phyloP scores from a whole-genome alignment of 2,888 invertebrate species.

The Hypsopygia costalis region DNA sequence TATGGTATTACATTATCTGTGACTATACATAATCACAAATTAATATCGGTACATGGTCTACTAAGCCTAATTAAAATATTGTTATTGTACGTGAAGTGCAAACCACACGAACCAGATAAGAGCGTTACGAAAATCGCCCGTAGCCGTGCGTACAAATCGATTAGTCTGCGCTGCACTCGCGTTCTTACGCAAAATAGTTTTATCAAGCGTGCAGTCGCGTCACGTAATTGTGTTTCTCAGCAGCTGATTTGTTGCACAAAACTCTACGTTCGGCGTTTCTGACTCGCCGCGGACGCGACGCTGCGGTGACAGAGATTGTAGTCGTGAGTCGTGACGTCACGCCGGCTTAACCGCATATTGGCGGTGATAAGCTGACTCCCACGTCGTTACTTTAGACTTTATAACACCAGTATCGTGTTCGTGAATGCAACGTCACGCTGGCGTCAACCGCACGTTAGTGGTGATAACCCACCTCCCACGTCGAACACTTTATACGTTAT shows the following conservation, averaged over 20 bases:
- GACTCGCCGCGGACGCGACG: not conserved
- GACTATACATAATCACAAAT: not conserved
- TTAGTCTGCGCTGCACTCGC: slow-evolving; percentile 50
- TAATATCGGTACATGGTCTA: slow-evolving; percentile 7
- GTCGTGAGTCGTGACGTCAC: not conserved
- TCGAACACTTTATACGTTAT: no score
- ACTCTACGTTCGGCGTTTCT: slow-evolving; percentile 7
- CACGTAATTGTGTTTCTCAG: slow-evolving; percentile 60
- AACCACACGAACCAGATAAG: slow-evolving; percentile 58
- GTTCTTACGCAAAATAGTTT: slow-evolving; percentile 65
- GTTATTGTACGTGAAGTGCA: slow-evolving; percentile 31
- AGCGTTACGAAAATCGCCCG: slow-evolving; percentile 65
- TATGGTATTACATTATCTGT: no score
- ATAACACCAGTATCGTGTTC: no score
- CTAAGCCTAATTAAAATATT: slow-evolving; percentile 34
- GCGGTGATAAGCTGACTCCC: no score
- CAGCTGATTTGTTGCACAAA: slow-evolving; percentile 52
- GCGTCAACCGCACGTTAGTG: no score
- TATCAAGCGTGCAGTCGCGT: slow-evolving; percentile 64
- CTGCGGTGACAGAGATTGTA: slow-evolving; percentile 23
- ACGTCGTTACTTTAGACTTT: no score
- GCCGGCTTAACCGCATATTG: not conserved
- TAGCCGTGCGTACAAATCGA: slow-evolving; percentile 70
- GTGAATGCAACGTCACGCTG: no score
- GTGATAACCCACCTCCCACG: no score